Evolutionary conservation across 2,113 vertebrate species (phyloP), one percentile per base, ranked within the genome.

Genomic region (Eurypyga helias): DNA sequence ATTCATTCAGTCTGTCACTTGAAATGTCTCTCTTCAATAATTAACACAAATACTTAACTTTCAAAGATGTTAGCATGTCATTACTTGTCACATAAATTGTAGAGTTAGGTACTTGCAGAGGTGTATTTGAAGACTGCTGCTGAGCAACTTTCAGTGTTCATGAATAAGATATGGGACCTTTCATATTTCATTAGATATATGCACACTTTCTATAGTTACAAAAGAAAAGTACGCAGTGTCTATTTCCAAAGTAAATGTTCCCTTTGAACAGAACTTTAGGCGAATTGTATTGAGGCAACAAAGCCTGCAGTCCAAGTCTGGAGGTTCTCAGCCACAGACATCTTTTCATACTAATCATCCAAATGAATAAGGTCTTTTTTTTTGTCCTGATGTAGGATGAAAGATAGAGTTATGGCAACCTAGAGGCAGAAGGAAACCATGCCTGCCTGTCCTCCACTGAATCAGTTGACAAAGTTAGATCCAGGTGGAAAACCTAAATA

Each of bases 11-110:
- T 31, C 92, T 95, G 89, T 89, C 93, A 70, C 79, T 89, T 24
- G 55, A 84, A 96, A 89, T 87, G 96, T 92, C 89, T 86, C 94
- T 81, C 83, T 87, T 97, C 65, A 97, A 98, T 97, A 95, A 98
- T 97, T 97, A 94, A 97, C 83, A 85, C 81, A 86, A 95, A 96
- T 84, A 90, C 95, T 97, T 97, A 92, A 97, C 93, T 97, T 84
- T 34, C 92, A 91, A 80, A 95, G 94, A 92, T 84, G 93, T 97
- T 95, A 90, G 77, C 85, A 61, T 55, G 95, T 87, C 96, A 97
- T 77, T 82, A 64, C 97, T 97, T 95, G 95, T 96, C 97, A 95
- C 89, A 91, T 19, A 73, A 96, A 91, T 93, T 69, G 95, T n/a
- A 58, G 95, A 87, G 86, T 20, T 73, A 70, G 87, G 57, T 45